A percentile compares a stretch with the other conserved stretches of the same genome.
Evolutionary conservation across 1,140 invertebrate genomes (phyloP).

Genomic region (Papilio helenus): DNA sequence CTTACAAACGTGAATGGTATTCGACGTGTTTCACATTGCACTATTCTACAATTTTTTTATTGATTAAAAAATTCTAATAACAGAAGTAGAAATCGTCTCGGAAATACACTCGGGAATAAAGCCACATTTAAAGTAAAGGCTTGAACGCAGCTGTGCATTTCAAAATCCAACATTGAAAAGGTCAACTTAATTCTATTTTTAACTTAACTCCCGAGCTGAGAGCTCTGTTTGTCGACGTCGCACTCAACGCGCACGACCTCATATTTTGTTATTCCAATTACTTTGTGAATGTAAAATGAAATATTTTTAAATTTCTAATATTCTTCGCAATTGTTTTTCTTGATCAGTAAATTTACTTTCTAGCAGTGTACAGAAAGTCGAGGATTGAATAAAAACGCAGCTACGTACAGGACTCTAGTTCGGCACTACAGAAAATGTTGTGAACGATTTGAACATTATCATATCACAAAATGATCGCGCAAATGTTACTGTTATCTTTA

Average conservation of each 20-base stretch:
- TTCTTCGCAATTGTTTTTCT: too few relatives aligned
- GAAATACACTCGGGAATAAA: not conserved
- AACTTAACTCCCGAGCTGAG: not conserved
- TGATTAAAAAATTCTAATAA: too few relatives aligned
- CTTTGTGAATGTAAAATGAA: not conserved
- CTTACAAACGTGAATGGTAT: not conserved
- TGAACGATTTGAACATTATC: not conserved
- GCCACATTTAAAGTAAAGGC: not conserved
- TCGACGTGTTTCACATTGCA: not conserved
- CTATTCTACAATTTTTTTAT: too few relatives aligned
- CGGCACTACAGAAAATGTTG: not conserved
- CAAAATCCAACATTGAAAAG: constrained; percentile 19
- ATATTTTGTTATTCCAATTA: constrained; percentile 13
- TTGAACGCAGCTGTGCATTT: constrained; percentile 14
- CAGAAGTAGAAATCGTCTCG: too few relatives aligned
- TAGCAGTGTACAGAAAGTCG: too few relatives aligned
- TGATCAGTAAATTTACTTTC: too few relatives aligned
- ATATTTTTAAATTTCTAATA: not conserved
- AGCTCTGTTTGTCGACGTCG: constrained; percentile 32
- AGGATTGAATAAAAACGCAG: too few relatives aligned
- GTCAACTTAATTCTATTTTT: constrained; percentile 24
- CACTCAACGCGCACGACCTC: not conserved
- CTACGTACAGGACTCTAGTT: too few relatives aligned
- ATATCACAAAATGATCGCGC: not conserved
- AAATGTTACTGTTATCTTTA: not conserved